Evolutionary conservation across 2,113 vertebrate genomes (phyloP).

Genomic region (Stercorarius parasiticus): DNA sequence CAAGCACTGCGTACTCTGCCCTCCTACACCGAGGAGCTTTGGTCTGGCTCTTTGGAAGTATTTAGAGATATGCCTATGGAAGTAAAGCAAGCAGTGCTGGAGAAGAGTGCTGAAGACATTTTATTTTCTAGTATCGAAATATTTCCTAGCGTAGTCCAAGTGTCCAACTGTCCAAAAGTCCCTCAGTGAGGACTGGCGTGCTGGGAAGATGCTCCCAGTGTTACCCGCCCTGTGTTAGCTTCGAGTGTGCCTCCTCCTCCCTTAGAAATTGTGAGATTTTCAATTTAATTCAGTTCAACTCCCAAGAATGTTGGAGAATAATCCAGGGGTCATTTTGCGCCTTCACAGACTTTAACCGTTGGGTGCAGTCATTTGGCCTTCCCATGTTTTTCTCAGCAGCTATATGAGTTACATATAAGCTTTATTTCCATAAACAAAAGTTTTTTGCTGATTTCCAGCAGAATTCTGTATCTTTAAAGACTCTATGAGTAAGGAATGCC

Average conservation of each 20-base stretch:
- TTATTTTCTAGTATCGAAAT: background rate
- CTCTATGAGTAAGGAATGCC: background rate
- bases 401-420: background rate
- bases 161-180: background rate
- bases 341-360: background rate
- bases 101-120: background rate
- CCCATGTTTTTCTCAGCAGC: background rate
- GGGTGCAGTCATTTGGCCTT: background rate
- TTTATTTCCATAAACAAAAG: background rate
- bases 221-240: background rate
- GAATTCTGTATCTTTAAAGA: background rate
- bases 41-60: background rate
- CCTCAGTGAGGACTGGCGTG: background rate
- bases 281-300: background rate
- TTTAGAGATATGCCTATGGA: background rate
- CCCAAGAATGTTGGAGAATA: background rate
- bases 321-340: background rate
- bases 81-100: background rate
- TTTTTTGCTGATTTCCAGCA: background rate
- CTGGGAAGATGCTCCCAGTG: background rate
- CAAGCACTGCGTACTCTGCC: background rate
- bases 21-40: background rate
- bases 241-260: background rate
- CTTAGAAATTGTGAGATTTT: background rate
- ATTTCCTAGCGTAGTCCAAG: background rate